Base-by-base conservation (phyloP, 1,140 invertebrate genomes). In the Drosophila bifasciata region DNA sequence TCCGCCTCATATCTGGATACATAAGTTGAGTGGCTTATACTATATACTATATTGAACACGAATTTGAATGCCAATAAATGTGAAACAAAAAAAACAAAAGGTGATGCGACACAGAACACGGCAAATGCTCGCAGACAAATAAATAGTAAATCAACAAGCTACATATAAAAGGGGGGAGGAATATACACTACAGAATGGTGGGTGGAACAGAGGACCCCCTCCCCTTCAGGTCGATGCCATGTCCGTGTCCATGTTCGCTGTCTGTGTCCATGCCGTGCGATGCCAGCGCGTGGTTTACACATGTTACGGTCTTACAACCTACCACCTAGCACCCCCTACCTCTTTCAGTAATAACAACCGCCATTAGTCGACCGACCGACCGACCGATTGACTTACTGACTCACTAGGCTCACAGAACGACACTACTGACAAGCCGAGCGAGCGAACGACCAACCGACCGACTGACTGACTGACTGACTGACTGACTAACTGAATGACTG, bases 281-380 rank as follows among this genome's bases (percentile, higher is more conserved):
- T 85, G 81, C 60, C 80, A 85, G 62, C 62, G 72, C 56, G 80
- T 85, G 80, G 81, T 80, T 86, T 80, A 77, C 74, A 81, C 69
- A 83, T 77, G 74, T 73, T 77, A 71, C 53, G 56, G 51, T 69
- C 71, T 75, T 59, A 60, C 53, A 40, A 49, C 23, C 72, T 40
- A 39, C 61, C 43, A n/a, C n/a, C n/a, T n/a, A n/a, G n/a, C n/a
- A n/a, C n/a, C n/a, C n/a, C n/a, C n/a, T n/a, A n/a, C n/a, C n/a
- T n/a, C 56, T 48, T 40, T 40, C 48, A 57, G 72, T 48, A 48
- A 57, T 78, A 80, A 58, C 56, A 80, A 79, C 79, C 80, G 71
- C 51, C 80, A 85, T 85, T 84, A 85, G 80, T 57, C 44, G 41
- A 44, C 43, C 32, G 40, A 39, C 25, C 17, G 53, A 50, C 6